Base-by-base conservation (phyloP, 35 echinoderm and acorn worm species). In the Ophiothrix spiculata region DNA sequence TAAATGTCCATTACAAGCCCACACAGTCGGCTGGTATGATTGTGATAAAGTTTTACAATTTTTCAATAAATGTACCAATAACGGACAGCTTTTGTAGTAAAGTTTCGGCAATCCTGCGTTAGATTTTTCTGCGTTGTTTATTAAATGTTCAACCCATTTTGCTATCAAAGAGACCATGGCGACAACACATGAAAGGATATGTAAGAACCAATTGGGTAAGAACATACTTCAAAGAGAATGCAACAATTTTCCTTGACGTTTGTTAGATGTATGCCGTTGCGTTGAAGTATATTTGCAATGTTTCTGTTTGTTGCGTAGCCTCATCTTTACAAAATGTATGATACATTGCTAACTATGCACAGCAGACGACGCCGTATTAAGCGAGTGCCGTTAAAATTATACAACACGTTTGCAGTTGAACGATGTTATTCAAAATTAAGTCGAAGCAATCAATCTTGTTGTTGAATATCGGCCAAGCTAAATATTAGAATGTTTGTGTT, bases 1-100 rank as follows among this genome's bases (percentile, higher is more conserved):
- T 19, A 90, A 29, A 64, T 90, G 81, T 17, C 80, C 64, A 38
- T 69, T 80, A 31, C 80, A 21, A 28, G 81, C 81, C 88, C 88
- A 90, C 23, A 49, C 14, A 29, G 81, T 83, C 15, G 81, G 80
- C 63, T 49, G 37, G 73, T 84, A 90, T 40, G 88, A 69, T 31
- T 83, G 38, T 33, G 56, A 39, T 11, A 90, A 64, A 31, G 39
- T 60, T 25, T 46, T 39, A 46, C 88, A 90, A 31, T 79, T 42
- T 15, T 41, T 83, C 37, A 76, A 74, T 0, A 90, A 73, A 77
- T 90, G 78, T n/a, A 84, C 40, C 13, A 83, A 69, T 21, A 90
- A 69, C 0, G 81, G 41, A 0, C 80, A 84, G 16, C 40, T 45
- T 14, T 38, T 37, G 54, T 84, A 83, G 40, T 90, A 76, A 1